Evolutionary conservation across 2,797 vertebrate genomes (phyloP).

Genomic region (Micrastur ruficollis): DNA sequence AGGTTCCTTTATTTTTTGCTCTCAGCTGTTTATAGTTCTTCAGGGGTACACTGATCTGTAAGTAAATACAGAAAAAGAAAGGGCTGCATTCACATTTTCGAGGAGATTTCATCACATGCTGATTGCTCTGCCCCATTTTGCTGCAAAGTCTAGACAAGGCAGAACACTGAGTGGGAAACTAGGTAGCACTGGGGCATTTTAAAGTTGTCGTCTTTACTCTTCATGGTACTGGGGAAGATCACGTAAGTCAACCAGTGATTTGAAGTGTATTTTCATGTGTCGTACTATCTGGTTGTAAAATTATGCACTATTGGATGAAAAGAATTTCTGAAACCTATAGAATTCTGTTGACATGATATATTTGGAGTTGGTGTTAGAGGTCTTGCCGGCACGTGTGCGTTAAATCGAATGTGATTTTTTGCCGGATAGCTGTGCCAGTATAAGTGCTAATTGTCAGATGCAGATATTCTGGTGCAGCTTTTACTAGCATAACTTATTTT

Average conservation of each 20-base stretch:
- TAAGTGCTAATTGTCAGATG: neutral
- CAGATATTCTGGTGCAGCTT: neutral
- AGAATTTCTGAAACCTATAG: neutral
- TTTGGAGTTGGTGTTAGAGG: neutral
- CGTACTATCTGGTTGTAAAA: neutral
- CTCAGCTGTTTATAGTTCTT: conserved; percentile 33
- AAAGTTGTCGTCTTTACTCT: neutral
- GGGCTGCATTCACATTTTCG: conserved; percentile 4
- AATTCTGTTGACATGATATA: neutral
- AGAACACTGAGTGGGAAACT: neutral
- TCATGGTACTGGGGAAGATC: neutral
- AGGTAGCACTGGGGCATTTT: neutral
- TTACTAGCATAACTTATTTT: neutral
- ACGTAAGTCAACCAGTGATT: neutral
- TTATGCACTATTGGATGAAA: neutral
- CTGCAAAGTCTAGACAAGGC: neutral
- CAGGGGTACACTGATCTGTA: conserved; percentile 19
- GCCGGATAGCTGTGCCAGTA: neutral
- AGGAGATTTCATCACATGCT: conserved; percentile 28
- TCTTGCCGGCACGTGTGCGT: neutral
- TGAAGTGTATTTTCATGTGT: neutral
- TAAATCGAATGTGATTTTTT: neutral
- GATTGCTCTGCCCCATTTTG: conserved; percentile 21
- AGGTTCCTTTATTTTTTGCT: conserved; percentile 43
- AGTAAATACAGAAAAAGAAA: conserved; percentile 42